Conservation (phyloP, 2,888 invertebrate genomes). For the Catocala fraxini region DNA sequence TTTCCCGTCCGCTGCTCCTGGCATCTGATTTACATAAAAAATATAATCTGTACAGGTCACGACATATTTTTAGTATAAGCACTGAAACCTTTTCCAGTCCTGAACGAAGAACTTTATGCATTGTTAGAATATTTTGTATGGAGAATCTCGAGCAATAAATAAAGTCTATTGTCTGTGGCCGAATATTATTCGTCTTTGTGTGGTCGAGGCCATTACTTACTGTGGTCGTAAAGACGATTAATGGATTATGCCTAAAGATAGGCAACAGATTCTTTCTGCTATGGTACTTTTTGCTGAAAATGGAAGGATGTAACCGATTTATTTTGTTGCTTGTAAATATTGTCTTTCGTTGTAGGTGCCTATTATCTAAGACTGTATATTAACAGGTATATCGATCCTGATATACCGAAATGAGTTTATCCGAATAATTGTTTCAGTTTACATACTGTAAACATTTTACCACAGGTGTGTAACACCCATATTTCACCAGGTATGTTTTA, state of each 20-base stretch:
- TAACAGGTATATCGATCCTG: too few species aligned
- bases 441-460: too few species aligned
- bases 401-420: too few species aligned
- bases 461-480: too few species aligned
- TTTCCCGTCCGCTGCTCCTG: conserved; percentile 12
- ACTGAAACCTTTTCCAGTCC: background rate
- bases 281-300: too few species aligned
- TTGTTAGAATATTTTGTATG: background rate
- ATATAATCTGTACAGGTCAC: conserved; percentile 12
- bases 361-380: too few species aligned
- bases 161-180: background rate
- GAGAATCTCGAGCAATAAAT: conserved; percentile 5
- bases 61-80: conserved; percentile 8
- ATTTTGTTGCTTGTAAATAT: too few species aligned
- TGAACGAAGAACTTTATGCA: background rate
- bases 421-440: too few species aligned
- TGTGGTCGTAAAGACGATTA: background rate
- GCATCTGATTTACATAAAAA: conserved; percentile 22
- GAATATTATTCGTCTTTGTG: background rate
- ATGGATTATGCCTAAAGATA: background rate
- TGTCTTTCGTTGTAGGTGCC: too few species aligned
- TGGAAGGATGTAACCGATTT: too few species aligned
- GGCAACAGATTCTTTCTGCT: too few species aligned
- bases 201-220: background rate
- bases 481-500: too few species aligned